phyloP scores from a whole-genome alignment of 2,888 invertebrate genomes.

The Auanema freiburgensis region DNA sequence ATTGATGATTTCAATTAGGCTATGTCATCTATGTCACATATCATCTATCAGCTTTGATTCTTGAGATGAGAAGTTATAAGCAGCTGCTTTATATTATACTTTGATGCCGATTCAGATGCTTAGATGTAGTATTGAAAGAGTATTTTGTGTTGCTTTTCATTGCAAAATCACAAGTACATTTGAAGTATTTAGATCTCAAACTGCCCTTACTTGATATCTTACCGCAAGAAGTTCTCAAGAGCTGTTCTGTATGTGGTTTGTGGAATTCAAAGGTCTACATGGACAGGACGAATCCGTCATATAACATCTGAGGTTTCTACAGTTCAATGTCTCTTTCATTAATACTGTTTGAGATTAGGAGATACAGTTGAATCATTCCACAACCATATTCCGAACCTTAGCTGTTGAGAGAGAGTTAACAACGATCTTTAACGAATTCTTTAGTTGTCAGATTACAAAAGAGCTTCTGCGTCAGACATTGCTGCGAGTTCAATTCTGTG shows the following conservation, averaged over 20 bases:
- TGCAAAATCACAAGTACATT: no score
- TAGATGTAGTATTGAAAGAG: no score
- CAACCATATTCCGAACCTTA: slow-evolving; percentile 32
- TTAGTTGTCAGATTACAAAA: slow-evolving; percentile 24
- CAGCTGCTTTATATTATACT: no score
- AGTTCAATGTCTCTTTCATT: background rate
- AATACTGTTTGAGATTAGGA: slow-evolving; percentile 19
- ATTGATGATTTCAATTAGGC: no score
- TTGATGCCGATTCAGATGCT: no score
- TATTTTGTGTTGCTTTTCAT: no score
- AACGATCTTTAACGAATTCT: slow-evolving; percentile 42
- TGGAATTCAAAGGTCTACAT: slow-evolving; percentile 31
- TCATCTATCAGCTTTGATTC: no score
- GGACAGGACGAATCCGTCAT: slow-evolving; percentile 32
- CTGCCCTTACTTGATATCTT: slow-evolving; percentile 2
- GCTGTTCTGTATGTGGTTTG: slow-evolving; percentile 33
- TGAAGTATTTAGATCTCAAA: slow-evolving; percentile 1
- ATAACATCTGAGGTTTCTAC: slow-evolving; percentile 11
- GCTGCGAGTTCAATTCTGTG: slow-evolving; percentile 40
- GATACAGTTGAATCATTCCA: slow-evolving; percentile 22
- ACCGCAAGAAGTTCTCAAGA: slow-evolving; percentile 18
- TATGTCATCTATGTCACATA: no score
- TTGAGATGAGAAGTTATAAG: no score
- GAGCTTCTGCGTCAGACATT: slow-evolving; percentile 31
- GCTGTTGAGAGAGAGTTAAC: slow-evolving; percentile 26